Evolutionary conservation across 2,113 vertebrate genomes (phyloP), one percentile per base, ranked within the genome.

Genomic region (Oryzias melastigma): DNA sequence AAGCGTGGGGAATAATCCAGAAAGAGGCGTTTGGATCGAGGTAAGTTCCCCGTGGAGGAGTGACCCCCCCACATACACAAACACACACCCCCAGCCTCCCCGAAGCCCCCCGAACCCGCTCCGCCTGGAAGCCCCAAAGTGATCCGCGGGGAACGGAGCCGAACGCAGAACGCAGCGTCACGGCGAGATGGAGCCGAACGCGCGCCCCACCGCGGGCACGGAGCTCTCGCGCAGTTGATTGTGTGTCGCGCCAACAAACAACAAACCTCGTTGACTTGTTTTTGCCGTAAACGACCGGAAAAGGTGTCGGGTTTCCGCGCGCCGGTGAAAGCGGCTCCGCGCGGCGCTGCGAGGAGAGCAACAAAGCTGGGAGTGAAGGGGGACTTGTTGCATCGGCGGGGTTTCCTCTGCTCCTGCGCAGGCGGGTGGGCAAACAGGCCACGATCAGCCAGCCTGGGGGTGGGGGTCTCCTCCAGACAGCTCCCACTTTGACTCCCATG

Each of bases 361-460:
- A 93, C 91, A 95, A 94, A 94, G 92, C 80, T 90, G 89, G 91
- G 91, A 92, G 93, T 93, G 92, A 91, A 92, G 91, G 93, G 91
- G 92, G 93, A 94, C 93, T 93, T 92, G 92, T 94, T 94, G 93
- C 94, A 88, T 91, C 93, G 85, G 84, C 73, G 83, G 80, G 78
- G 69, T 62, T 82, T 83, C 84, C 65, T 65, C 55, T 66, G 14
- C 16, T 14, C 16, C 24, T 25, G 13, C 48, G 25, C 45, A 35
- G 27, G 25, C 68, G 58, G 76, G 45, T 81, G 82, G 83, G 78
- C 74, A 27, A 78, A 68, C 81, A 85, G 80, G 80, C 82, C 82
- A 83, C 5, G 67, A 76, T 60, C 73, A 73, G 74, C 2, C 22
- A 22, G 22, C 22, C 22, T 22, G 22, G 22, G 3, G 22, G 44